Base-by-base conservation (phyloP, 1,140 invertebrate genomes). In the Lepidurus packardi region DNA sequence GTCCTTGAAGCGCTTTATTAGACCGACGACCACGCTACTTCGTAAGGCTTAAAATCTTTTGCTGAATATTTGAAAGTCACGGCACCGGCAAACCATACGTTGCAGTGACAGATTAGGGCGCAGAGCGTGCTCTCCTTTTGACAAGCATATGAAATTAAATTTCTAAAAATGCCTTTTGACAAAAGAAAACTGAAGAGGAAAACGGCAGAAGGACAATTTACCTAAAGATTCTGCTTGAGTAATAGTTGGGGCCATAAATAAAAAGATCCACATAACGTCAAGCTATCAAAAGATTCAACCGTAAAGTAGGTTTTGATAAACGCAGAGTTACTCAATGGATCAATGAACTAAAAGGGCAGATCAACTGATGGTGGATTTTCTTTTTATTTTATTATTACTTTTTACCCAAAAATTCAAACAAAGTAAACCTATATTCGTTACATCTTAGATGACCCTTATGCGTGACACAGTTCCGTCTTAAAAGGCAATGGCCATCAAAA, bases 291-390 rank as follows among this genome's bases (percentile, higher is more conserved):
- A 65, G 5, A 65, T 8, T 65, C 9, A n/a, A 65, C 16, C 53
- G 53, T 13, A 65, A 65, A 65, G 53, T 65, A 65, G 53, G 53
- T 65, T 65, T 16, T 21, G 53, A 65, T 65, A 65, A 65, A 65
- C 53, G 53, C 53, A 65, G 13, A 21, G 53, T 16, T 21, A 5
- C 21, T 65, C 53, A 21, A n/a, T 65, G 53, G 53, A 65, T 65
- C 53, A 65, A 21, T 21, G 53, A 65, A 7, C 21, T 65, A 65
- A 13, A 65, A 21, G 53, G 53, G 16, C 53, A 65, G 53, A 65
- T 65, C 9, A 7, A 13, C 21, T 65, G 53, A 65, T 21, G 21
- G 1, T 65, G n/a, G 21, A 21, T 65, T 7, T 16, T 21, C 21
- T 65, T 7, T 65, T 6, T 65, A 4, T 10, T 65, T 9, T 65